phyloP scores from a whole-genome alignment of 2,888 invertebrate genomes.

The Rhagium mordax region DNA sequence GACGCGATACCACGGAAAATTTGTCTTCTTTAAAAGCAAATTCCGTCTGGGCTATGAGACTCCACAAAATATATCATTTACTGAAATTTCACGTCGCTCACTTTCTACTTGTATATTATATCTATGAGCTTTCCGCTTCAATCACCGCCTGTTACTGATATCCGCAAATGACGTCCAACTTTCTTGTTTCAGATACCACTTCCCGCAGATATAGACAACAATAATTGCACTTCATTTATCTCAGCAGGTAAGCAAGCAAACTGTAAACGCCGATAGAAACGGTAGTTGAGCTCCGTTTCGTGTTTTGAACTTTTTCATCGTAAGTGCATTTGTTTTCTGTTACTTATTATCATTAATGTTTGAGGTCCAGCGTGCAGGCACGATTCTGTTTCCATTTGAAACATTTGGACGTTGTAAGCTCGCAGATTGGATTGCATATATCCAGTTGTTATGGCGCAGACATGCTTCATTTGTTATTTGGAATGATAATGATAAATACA shows the following conservation, averaged over 20 bases:
- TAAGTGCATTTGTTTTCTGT: neutral
- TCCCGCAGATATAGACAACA: neutral
- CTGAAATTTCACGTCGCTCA: too few species aligned
- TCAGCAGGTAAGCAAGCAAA: neutral
- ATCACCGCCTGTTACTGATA: neutral
- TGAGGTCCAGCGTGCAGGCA: conserved; percentile 9
- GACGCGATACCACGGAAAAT: too few species aligned
- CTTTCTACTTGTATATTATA: neutral
- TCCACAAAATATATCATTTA: too few species aligned
- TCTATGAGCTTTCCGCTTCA: neutral
- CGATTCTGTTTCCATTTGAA: neutral
- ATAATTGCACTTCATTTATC: conserved; percentile 6
- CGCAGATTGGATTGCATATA: neutral
- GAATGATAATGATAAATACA: too few species aligned
- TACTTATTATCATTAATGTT: conserved; percentile 7
- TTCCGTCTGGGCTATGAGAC: too few species aligned
- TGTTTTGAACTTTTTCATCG: neutral
- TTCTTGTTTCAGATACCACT: conserved; percentile 4
- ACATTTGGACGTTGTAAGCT: neutral
- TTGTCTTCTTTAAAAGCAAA: too few species aligned
- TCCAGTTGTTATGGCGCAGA: conserved; percentile 1
- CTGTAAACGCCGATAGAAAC: neutral
- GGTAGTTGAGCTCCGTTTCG: neutral
- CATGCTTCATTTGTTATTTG: neutral
- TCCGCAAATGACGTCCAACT: neutral